These are phyloP conservation scores for Hymenopus coronatus DNA, from an alignment of 2,888 invertebrate species.

Conservation along the genomic window DNA sequence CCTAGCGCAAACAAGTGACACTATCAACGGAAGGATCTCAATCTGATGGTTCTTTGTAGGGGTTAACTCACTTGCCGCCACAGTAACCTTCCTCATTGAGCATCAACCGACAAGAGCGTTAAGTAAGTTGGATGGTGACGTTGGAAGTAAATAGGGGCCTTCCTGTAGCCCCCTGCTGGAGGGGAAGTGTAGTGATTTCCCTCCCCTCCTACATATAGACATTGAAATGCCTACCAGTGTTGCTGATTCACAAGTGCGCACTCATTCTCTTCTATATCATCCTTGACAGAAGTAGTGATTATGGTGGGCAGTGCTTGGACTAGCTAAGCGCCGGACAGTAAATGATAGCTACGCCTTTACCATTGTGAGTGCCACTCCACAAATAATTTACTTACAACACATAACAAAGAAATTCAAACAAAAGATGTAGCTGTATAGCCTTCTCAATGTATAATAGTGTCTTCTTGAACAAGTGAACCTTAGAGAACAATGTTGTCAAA, in stretches of 20 bases:
- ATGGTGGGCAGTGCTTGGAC: too few species aligned
- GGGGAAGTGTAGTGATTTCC: neutral
- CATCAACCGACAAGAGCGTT: neutral
- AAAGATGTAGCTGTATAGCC: too few species aligned
- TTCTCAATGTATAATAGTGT: too few species aligned
- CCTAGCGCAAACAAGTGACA: neutral
- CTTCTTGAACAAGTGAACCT: too few species aligned
- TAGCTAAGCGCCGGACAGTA: too few species aligned
- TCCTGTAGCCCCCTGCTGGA: conserved; percentile 9
- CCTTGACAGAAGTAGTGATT: too few species aligned
- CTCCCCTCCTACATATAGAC: neutral
- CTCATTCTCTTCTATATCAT: neutral
- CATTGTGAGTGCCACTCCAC: too few species aligned
- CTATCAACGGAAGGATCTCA: neutral
- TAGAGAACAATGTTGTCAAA: too few species aligned
- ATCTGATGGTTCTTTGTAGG: neutral
- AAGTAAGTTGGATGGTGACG: neutral
- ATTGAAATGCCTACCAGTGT: neutral
- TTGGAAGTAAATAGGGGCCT: conserved; percentile 3
- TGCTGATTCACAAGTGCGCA: neutral
- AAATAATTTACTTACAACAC: too few species aligned
- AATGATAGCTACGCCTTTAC: too few species aligned
- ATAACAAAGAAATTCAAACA: too few species aligned
- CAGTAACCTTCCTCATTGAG: neutral
- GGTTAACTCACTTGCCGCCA: neutral